Evolutionary conservation across 2,797 vertebrate species (phyloP).

Genomic region (Dipus sagitta): DNA sequence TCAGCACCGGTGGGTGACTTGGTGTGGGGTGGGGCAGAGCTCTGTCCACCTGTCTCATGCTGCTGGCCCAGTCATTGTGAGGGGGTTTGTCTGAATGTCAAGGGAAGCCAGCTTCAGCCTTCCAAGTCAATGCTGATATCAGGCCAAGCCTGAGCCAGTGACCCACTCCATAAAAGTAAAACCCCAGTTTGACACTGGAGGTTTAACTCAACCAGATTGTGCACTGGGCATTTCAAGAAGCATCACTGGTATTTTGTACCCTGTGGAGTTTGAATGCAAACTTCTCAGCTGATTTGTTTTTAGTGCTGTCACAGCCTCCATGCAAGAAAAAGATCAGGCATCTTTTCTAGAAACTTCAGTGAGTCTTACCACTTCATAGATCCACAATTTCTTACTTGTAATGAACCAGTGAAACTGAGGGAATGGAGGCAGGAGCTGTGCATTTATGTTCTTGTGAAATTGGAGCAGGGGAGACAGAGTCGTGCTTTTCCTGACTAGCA

Average conservation of each 20-base stretch:
- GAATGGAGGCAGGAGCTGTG: neutral
- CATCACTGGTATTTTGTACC: neutral
- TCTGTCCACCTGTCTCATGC: neutral
- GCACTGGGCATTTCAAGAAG: constrained; percentile 1
- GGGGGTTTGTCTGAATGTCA: neutral
- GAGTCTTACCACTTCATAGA: neutral
- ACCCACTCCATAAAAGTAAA: neutral
- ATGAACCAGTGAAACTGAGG: neutral
- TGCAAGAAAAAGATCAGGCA: constrained; percentile 29
- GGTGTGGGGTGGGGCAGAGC: neutral
- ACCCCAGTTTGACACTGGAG: neutral
- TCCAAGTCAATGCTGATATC: neutral
- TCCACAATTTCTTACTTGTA: neutral
- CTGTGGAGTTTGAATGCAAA: neutral
- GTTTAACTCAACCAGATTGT: neutral
- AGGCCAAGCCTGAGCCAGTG: neutral
- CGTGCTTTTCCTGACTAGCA: neutral
- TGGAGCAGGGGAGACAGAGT: too few species aligned
- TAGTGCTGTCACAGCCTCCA: neutral
- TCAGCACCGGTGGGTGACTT: constrained; percentile 92
- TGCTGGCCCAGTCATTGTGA: neutral
- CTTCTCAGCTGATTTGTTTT: neutral
- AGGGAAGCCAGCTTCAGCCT: neutral
- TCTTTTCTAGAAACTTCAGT: constrained; percentile 14
- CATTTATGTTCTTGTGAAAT: too few species aligned